Percentiles rank a stretch among this genome's conserved stretches.
These are phyloP conservation scores for Holothuria scabra DNA, from an alignment of 53 echinoderm and acorn worm genomes.

Conservation along the genomic window DNA sequence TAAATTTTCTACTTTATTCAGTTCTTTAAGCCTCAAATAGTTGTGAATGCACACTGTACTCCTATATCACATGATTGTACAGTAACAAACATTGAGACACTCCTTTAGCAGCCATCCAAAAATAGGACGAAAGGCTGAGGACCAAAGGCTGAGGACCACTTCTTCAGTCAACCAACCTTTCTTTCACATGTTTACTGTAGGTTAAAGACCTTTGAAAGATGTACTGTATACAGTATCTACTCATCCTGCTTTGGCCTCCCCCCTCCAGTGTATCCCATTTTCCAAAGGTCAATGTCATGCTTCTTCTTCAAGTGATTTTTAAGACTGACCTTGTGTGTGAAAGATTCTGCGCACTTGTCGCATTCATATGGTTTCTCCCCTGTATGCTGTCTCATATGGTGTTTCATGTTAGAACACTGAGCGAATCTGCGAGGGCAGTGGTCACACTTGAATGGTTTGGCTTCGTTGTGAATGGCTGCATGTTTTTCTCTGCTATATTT, in stretches of 20 bases:
- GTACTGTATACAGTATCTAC: no score
- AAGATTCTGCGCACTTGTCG: constrained; percentile 74
- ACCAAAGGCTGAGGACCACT: no score
- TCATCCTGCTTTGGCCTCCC: constrained; percentile 28
- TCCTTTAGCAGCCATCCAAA: no score
- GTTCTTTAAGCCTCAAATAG: no score
- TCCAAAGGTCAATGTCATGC: constrained; percentile 88
- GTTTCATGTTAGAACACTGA: constrained; percentile 75
- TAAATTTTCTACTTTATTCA: no score
- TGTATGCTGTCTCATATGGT: constrained; percentile 84
- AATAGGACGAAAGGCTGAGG: no score
- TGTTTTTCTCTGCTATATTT: constrained; percentile 59
- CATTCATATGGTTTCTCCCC: constrained; percentile 88
- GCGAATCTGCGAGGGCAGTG: constrained; percentile 84
- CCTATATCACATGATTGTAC: no score
- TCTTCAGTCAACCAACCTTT: no score
- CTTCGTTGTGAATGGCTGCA: constrained; percentile 58
- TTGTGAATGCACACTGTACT: no score
- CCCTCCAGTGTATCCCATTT: constrained; percentile 36
- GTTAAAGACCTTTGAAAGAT: no score
- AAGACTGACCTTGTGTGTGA: constrained; percentile 93
- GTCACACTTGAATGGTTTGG: constrained; percentile 79
- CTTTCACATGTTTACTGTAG: no score
- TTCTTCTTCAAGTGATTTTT: constrained; percentile 88
- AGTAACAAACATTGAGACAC: no score